phyloP scores from a whole-genome alignment of 2,797 vertebrate species.

The Otus scops region DNA sequence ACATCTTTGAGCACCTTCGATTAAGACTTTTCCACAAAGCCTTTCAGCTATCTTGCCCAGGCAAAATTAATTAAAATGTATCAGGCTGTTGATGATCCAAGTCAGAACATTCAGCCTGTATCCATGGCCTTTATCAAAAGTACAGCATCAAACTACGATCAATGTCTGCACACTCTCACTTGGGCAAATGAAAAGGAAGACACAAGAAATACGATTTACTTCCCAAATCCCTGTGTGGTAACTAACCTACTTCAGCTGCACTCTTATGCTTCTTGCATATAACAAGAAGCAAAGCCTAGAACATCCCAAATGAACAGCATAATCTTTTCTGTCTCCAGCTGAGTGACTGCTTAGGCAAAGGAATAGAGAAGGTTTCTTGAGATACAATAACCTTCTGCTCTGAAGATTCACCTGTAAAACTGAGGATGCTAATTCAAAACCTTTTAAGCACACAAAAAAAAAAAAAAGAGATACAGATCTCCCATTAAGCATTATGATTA shows the following conservation, averaged over 20 bases:
- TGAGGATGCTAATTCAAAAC: neutral
- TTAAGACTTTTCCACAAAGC: constrained; percentile 76
- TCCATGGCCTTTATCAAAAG: neutral
- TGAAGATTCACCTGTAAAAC: neutral
- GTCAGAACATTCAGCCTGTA: neutral
- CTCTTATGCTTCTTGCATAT: neutral
- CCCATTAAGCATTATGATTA: neutral
- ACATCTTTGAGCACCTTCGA: constrained; percentile 70
- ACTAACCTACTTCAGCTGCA: neutral
- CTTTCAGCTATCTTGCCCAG: neutral
- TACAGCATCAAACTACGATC: too few relatives aligned
- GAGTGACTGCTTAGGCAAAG: neutral
- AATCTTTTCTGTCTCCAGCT: neutral
- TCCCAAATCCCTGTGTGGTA: neutral
- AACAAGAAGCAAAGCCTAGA: neutral
- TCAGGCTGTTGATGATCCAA: neutral
- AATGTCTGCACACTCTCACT: neutral
- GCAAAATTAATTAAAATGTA: neutral
- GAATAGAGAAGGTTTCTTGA: neutral
- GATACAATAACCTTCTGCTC: neutral
- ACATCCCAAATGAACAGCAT: neutral
- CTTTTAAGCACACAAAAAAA: neutral
- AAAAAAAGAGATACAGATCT: neutral
- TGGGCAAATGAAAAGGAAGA: neutral
- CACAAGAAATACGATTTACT: neutral